Evolutionary conservation across 37 sponge, comb jelly and placozoan genomes (phyloP).

Genomic region (Hexactinellida sp.): DNA sequence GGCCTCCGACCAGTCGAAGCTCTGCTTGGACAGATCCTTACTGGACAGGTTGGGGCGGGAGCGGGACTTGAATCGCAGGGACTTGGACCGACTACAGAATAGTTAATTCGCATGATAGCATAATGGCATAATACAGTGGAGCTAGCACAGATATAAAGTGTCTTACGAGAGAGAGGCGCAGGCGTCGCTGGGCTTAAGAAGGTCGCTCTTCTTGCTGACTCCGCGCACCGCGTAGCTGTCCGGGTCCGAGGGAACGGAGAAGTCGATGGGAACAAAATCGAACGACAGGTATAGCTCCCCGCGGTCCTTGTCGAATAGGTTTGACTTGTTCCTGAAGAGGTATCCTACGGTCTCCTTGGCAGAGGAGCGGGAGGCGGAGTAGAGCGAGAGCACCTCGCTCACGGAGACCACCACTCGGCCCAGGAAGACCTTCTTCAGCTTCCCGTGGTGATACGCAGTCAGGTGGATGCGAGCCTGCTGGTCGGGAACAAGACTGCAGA

Average conservation of each 20-base stretch:
- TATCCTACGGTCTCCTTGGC: background rate
- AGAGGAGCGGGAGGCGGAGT: background rate
- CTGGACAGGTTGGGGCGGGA: background rate
- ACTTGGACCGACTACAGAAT: background rate
- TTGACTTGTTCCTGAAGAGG: background rate
- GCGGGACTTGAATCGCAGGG: background rate
- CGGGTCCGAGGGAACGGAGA: background rate
- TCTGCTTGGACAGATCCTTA: background rate
- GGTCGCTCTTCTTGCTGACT: background rate
- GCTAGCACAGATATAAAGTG: too few species aligned
- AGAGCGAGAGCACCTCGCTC: background rate
- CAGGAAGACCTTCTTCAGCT: background rate
- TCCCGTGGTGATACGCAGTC: background rate
- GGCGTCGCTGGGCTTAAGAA: background rate
- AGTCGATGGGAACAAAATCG: background rate
- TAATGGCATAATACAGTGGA: too few species aligned
- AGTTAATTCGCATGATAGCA: too few species aligned
- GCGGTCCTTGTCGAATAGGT: background rate
- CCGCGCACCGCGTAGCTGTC: background rate
- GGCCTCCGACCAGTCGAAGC: background rate
- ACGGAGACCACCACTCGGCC: background rate
- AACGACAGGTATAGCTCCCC: background rate
- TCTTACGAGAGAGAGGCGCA: background rate
- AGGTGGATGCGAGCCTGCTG: background rate
- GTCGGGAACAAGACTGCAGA: background rate